These are phyloP conservation scores for Phalloptychus januarius DNA, from an alignment of 2,797 vertebrate genomes.

Conservation along the genomic window DNA sequence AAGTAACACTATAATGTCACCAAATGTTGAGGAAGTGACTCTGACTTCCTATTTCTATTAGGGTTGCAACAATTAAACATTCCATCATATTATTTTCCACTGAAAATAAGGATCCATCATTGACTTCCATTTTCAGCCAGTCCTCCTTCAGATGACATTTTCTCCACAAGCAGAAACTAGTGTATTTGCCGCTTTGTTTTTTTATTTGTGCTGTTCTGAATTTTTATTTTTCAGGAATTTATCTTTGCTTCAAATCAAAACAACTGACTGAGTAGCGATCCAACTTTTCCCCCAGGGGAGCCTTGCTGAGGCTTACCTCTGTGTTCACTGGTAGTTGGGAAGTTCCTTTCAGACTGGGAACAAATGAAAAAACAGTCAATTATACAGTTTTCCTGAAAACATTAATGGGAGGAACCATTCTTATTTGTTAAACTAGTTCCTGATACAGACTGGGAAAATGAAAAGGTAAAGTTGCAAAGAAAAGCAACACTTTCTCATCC, in stretches of 20 bases:
- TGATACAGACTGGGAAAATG: not conserved
- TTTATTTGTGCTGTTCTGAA: not conserved
- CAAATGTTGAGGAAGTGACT: not conserved
- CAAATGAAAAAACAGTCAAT: not conserved
- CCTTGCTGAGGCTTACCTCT: conserved; percentile 81
- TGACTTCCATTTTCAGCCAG: not conserved
- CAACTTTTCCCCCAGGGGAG: not conserved
- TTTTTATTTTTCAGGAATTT: not conserved
- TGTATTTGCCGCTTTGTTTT: not conserved
- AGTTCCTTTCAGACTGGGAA: conserved; percentile 63
- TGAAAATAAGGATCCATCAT: not conserved
- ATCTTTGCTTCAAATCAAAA: not conserved
- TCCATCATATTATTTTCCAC: not conserved
- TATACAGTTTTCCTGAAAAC: not conserved
- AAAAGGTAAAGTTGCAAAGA: not conserved
- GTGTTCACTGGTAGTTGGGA: conserved; percentile 66
- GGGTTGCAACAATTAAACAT: not conserved
- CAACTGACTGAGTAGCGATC: not conserved
- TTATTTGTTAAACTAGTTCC: not conserved
- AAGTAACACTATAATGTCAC: not conserved
- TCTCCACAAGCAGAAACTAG: not conserved
- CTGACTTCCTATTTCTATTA: not conserved
- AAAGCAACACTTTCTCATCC: not conserved
- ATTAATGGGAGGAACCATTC: not conserved
- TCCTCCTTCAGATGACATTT: not conserved